Evolutionary conservation across 2,113 vertebrate species (phyloP), one percentile per base, ranked within the genome.

Genomic region (Oreochromis spilurus): DNA sequence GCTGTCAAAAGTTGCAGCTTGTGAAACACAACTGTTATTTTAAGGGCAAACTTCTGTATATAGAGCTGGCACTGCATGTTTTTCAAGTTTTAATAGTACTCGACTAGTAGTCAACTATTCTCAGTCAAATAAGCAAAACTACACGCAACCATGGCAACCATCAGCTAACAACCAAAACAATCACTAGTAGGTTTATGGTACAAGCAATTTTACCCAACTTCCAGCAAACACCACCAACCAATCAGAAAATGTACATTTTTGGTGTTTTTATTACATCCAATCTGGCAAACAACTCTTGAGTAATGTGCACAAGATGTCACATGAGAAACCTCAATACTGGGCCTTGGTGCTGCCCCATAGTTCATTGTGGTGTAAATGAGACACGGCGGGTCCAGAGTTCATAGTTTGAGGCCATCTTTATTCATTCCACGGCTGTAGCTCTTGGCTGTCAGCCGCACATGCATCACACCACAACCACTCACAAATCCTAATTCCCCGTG

Each of bases 281-380:
- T 17, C 65, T 45, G 65, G n/a, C 21, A 72, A 24, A 45, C 1
- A 45, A 72, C 65, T 72, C 65, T 72, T 26, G 13, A 72, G 7
- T 24, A 17, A 72, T 45, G 21, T 6, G 65, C 8, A 24, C 62
- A 0, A 13, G 10, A 67, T 0, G 2, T n/a, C 19, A 53, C 9
- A 5, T 3, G 50, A 52, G 17, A 52, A 52, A 52, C 17, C 17
- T 19, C 17, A 52, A n/a, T 9, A n/a, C 17, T 52, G 7, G 7
- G 17, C 17, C 17, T 52, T 52, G 34, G 34, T 36, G 34, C 34
- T 36, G 50, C 17, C 9, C 17, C 7, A 4, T 9, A 52, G 17
- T 52, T n/a, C 8, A 26, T 26, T 3, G 26, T 26, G 26, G 26
- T 26, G 26, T 26, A 26, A 26, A 26, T 26, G 26, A 26, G 26